These are phyloP conservation scores for Sphaerodactylus townsendi DNA, from an alignment of 2,113 vertebrate species.

Conservation along the genomic window DNA sequence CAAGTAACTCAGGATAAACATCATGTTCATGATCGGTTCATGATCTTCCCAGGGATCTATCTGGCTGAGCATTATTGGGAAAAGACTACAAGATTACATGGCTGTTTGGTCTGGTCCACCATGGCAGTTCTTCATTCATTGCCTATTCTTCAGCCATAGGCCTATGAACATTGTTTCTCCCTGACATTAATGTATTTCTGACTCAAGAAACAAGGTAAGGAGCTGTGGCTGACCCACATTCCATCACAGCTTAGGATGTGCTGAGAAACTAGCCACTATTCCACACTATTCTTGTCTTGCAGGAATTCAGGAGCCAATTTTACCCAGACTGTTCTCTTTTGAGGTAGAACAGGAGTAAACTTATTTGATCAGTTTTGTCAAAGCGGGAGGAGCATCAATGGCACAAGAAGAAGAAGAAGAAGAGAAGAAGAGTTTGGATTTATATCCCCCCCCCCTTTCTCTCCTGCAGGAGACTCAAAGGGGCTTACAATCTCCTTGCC, in stretches of 20 bases:
- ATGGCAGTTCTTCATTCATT: background rate
- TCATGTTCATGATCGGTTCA: background rate
- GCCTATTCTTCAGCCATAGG: background rate
- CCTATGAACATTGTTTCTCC: background rate
- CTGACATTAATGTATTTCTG: background rate
- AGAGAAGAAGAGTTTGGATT: no score
- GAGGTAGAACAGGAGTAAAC: background rate
- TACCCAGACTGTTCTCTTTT: background rate
- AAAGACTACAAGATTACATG: background rate
- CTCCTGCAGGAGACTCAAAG: no score
- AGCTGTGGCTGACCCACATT: background rate
- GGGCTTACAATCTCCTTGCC: no score
- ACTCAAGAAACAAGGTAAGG: background rate
- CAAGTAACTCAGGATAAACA: background rate
- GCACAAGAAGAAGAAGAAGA: no score
- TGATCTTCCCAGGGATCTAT: background rate
- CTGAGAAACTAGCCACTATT: background rate
- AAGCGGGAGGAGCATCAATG: background rate
- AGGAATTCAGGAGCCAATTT: background rate
- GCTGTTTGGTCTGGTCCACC: background rate
- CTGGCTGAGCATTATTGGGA: background rate
- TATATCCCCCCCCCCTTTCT: no score
- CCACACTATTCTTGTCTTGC: background rate
- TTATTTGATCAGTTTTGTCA: background rate
- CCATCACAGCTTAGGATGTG: background rate